Base-by-base conservation (phyloP, 2,113 vertebrate species). In the Delphinapterus leucas region DNA sequence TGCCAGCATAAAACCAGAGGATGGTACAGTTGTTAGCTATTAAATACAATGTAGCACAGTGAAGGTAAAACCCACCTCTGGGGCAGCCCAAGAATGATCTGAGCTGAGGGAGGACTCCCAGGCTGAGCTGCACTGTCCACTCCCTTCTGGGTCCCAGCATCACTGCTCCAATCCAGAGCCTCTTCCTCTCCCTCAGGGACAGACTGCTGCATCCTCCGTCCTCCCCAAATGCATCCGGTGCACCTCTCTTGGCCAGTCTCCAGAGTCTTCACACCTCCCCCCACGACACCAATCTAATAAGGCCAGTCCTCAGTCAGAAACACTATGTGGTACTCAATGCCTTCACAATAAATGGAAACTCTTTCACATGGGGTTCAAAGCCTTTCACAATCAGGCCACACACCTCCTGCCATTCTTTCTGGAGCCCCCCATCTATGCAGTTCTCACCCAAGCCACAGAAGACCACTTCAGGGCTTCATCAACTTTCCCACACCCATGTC, bases 291-390 rank as follows among this genome's bases (percentile, higher is more conserved):
- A 31, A 47, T 49, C 60, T 53, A 33, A 36, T 33, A 60, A 23
- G 1, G 9, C 41, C 15, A 71, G 12, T 28, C 33, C 15, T 74
- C 36, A 28, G 2, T 71, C 31, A 85, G 36, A 93, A 63, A 53
- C 21, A 15, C 33, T 11, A 9, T 10, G 18, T 25, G 25, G 14
- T 60, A 9, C 21, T 38, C 41, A 61, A 0, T 0, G 4, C 28
- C 49, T 81, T 77, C 71, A 20, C 4, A 18, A 36, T 15, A 86
- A 28, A 41, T 10, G 14, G 23, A 60, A 79, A 68, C 44, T 41
- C 28, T 53, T 20, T 60, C 17, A 23, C 15, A 44, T 2, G 11
- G 5, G 1, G 12, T 28, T 25, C 21, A 13, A 47, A 55, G 33
- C 4, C 17, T 70, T 91, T 71, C 33, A 14, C 10, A 21, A 21